Evolutionary conservation across 2,797 vertebrate species (phyloP), one percentile per base, ranked within the genome.

Genomic region (Hypotaenidia okinawae): DNA sequence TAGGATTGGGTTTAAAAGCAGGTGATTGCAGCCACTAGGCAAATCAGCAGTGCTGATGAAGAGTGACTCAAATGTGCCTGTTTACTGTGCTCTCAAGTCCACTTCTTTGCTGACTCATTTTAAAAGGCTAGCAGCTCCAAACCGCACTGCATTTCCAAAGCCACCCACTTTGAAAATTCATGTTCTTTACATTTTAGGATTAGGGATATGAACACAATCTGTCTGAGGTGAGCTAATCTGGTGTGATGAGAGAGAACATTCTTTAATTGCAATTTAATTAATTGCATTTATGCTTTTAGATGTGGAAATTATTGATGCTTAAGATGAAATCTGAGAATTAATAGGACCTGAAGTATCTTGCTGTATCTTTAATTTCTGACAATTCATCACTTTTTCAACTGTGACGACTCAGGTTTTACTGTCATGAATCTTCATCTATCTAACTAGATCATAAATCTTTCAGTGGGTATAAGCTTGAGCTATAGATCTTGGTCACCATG

Each of bases 211-310:
- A 85, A n/a, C 17, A 39, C 8, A 72, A 15, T 57, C 33, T 67
- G 14, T n/a, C 41, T 80, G 39, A 91, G 62, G 68, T 78, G 47
- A 94, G 63, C 62, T 91, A 61, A 84, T 75, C 28, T 39, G 24
- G 30, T 62, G 22, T 74, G 78, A 76, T 74, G 63, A 88, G 75
- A 94, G 51, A 86, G 52, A 89, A 37, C 23, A 33, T 67, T 69
- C 59, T 86, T 75, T 93, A 95, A 92, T 32, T 89, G 59, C 2
- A 15, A 28, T 82, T 92, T 93, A 93, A 93, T 92, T 91, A 84
- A 93, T 94, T 87, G n/a, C 37, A 82, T 87, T 94, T 87, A 57
- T 82, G 69, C 55, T 84, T 92, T 92, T 77, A 89, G 84, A 82
- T 0, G 7, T 90, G 84, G 80, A 91, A 96, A 86, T 95, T 78